Base-by-base conservation (phyloP, 1,140 invertebrate genomes). In the Conopomorpha cramerella region DNA sequence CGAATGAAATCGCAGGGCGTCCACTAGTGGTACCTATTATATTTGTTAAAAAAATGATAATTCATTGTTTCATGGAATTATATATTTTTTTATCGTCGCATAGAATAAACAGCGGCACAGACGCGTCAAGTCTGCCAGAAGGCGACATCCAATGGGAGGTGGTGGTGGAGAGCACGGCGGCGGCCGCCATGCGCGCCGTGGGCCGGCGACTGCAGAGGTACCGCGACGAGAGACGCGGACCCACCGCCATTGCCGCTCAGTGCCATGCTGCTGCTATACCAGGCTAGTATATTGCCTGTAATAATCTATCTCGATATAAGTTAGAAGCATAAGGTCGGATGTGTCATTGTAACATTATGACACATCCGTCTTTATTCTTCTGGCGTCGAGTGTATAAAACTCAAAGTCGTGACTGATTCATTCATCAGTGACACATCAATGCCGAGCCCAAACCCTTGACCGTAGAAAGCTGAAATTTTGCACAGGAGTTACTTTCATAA, bases 151-250 rank as follows among this genome's bases (percentile, higher is more conserved):
- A 84, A 7, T 96, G 96, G 79, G 88, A 95, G 51, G 78, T 93
- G 8, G 76, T 81, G 43, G 77, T 91, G 16, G 94, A 96, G 70
- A 92, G 86, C 16, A 88, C 90, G 57, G 67, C 87, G 1, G 82
- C 85, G 39, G 80, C 83, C 38, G 86, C 95, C 3, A 87, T 88
- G 54, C 82, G 89, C 16, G 73, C 84, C 6, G 78, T 98, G 10
- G 90, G 94, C 60, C 84, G 88, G 38, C 82, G 88, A 2, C 63
- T 97, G 41, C 83, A 88, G 51, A 66, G 78, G 2, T 98, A 96
- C 72, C 89, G 90, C 54, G 90, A 94, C 57, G 93, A 97, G 66
- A 89, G 90, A 56, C 84, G 85, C 60, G 93, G 94, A 0, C 88
- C 93, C 6, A 94, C 94, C 2, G 71, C 94, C 34, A 68, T 96